A percentile compares a stretch with the other conserved stretches of the same genome.
phyloP scores from a whole-genome alignment of 2,113 vertebrate species.

The Talpa occidentalis region DNA sequence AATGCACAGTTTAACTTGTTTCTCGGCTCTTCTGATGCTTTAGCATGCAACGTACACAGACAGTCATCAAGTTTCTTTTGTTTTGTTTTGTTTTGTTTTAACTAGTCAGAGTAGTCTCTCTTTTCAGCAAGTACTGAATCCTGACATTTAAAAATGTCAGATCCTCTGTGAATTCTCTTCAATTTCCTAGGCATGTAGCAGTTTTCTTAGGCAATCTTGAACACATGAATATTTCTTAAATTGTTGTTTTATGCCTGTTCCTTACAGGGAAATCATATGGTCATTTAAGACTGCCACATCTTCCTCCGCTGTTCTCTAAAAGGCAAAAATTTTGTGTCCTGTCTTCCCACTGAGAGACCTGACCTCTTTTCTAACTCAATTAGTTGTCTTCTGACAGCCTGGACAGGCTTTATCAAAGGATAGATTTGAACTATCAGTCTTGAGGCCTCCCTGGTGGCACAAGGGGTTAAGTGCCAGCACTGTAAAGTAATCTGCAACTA shows the following conservation, averaged over 20 bases:
- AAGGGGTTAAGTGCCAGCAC: no score
- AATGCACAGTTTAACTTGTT: neutral
- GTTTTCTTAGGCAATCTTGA: neutral
- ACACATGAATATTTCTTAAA: constrained; percentile 8
- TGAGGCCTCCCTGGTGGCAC: no score
- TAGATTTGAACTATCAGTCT: neutral
- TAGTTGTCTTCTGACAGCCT: neutral
- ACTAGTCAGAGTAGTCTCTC: neutral
- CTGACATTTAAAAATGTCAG: constrained; percentile 62
- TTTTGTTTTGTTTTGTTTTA: neutral
- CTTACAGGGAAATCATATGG: neutral
- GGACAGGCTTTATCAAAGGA: neutral
- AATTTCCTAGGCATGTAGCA: neutral
- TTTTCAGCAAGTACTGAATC: neutral
- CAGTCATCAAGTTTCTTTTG: neutral
- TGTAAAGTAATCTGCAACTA: no score
- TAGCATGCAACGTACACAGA: neutral
- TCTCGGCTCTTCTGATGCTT: neutral
- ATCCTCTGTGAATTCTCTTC: neutral
- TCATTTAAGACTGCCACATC: neutral
- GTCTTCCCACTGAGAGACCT: neutral
- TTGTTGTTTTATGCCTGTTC: neutral
- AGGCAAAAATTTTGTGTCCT: neutral
- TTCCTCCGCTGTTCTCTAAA: neutral
- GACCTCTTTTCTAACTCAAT: neutral